Conservation (phyloP, 2,113 vertebrate genomes). For the mouse (Mus musculus) region DNA sequence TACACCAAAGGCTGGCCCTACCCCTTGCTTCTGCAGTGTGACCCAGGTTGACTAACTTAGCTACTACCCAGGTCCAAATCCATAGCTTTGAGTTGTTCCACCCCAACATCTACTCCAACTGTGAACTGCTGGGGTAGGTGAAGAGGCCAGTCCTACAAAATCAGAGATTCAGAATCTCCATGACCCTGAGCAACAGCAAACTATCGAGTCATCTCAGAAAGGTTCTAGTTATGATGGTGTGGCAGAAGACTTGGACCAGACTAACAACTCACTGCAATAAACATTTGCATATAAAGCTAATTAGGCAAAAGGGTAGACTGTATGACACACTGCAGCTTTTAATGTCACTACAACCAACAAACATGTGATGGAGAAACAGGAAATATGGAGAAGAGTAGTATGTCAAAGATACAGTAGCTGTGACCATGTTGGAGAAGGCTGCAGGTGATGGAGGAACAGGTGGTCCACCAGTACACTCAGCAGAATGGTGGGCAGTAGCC, state of each 20-base stretch:
- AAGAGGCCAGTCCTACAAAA: not conserved
- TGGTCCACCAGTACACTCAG: not conserved
- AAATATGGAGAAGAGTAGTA: not conserved
- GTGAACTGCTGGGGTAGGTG: not conserved
- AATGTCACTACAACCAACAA: not conserved
- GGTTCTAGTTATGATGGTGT: not conserved
- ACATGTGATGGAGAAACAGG: not conserved
- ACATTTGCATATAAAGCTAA: not conserved
- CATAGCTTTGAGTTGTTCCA: not conserved
- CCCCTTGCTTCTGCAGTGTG: not conserved
- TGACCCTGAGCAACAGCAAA: not conserved
- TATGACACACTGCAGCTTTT: not conserved
- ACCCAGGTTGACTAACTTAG: not conserved
- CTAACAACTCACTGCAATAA: not conserved
- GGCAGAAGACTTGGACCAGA: not conserved
- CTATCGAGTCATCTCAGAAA: not conserved
- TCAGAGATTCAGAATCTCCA: not conserved
- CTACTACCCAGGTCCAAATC: not conserved
- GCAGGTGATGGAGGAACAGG: not conserved
- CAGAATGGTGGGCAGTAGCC: not conserved
- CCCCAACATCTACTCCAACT: not conserved
- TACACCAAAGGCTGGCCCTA: not conserved
- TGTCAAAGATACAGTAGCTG: not conserved
- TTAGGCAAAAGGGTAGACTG: not conserved
- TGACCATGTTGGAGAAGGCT: not conserved